Percentiles rank a stretch among this genome's conserved stretches.
These are phyloP conservation scores for Scolopax mira DNA, from an alignment of 2,113 vertebrate genomes.

Conservation along the genomic window DNA sequence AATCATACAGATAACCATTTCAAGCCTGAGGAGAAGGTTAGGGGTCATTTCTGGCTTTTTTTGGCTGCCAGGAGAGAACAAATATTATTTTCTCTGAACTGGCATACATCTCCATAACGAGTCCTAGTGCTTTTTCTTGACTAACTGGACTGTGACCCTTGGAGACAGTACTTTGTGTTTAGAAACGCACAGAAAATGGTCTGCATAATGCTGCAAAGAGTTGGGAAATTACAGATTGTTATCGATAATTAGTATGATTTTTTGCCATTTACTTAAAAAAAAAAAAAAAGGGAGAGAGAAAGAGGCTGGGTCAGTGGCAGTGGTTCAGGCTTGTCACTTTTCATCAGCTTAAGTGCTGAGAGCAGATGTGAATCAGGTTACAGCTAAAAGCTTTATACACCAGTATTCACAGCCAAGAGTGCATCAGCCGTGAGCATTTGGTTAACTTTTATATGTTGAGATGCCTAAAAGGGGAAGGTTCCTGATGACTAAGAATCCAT, in stretches of 20 bases:
- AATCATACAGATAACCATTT: background rate
- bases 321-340: constrained; percentile 62
- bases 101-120: background rate
- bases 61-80: background rate
- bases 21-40: background rate
- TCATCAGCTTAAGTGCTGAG: constrained; percentile 62
- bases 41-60: background rate
- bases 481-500: constrained; percentile 47
- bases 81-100: background rate
- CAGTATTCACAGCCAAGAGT: constrained; percentile 58
- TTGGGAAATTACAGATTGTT: constrained; percentile 57
- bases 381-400: constrained; percentile 66
- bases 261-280: constrained; percentile 53
- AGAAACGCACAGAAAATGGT: background rate
- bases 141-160: constrained; percentile 3
- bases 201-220: background rate
- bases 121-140: background rate
- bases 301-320: constrained; percentile 40
- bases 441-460: constrained; percentile 43
- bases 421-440: constrained; percentile 32
- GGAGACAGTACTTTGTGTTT: background rate
- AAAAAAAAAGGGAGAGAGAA: background rate
- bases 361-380: constrained; percentile 69
- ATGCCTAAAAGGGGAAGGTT: constrained; percentile 49
- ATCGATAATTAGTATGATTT: constrained; percentile 55